phyloP scores from a whole-genome alignment of 2,113 vertebrate species.

The Climacteris rufus region DNA sequence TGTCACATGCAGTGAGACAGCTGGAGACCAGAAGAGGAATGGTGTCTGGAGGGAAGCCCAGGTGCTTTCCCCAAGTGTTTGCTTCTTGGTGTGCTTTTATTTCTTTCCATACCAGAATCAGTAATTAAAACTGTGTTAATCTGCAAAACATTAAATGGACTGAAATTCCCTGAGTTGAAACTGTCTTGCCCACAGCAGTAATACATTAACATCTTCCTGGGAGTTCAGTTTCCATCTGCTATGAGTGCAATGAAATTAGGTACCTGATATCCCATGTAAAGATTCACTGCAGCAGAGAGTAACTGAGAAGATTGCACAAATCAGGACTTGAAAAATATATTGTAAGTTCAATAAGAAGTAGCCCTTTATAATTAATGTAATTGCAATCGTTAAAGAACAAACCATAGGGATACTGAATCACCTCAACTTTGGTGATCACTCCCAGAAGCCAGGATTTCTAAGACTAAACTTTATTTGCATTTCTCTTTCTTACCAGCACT shows the following conservation, averaged over 20 bases:
- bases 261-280: not conserved
- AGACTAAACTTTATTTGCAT: not conserved
- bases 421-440: not conserved
- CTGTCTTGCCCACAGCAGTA: not conserved
- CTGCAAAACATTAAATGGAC: rapidly evolving
- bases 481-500: not conserved
- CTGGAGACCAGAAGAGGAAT: not conserved
- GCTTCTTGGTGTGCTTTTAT: not conserved
- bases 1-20: rapidly evolving
- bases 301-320: not conserved
- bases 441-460: not conserved
- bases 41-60: not conserved
- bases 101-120: not conserved
- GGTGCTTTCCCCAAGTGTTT: not conserved
- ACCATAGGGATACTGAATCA: not conserved
- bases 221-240: not conserved
- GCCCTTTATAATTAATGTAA: not conserved
- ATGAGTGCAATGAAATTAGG: not conserved
- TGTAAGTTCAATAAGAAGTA: not conserved
- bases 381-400: not conserved
- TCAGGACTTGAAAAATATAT: not conserved
- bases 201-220: not conserved
- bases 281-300: not conserved
- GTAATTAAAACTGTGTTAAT: not conserved
- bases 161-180: not conserved